A percentile compares a stretch with the other conserved stretches of the same genome.
Conservation (phyloP, 2,113 vertebrate species). For the Grammomys dolichurus region DNA sequence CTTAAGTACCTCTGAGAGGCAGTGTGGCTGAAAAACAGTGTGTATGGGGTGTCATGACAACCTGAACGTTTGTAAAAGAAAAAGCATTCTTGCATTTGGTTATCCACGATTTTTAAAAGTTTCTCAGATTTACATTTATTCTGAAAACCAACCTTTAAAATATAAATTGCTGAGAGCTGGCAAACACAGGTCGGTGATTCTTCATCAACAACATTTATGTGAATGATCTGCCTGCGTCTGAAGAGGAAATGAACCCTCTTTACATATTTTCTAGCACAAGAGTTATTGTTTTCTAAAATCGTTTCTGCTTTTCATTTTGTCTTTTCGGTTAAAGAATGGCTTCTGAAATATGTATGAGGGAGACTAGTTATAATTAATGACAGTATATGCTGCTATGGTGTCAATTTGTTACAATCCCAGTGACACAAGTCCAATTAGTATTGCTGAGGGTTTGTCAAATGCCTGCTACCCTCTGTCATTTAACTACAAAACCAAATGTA, state of each 20-base stretch:
- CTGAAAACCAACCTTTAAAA: slow-evolving; percentile 49
- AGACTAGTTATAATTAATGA: slow-evolving; percentile 59
- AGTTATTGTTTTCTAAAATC: slow-evolving; percentile 64
- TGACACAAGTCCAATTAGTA: slow-evolving; percentile 53
- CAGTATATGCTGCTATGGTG: not conserved
- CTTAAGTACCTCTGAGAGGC: not conserved
- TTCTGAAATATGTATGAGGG: slow-evolving; percentile 74
- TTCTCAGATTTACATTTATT: slow-evolving; percentile 52
- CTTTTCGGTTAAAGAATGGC: slow-evolving; percentile 34
- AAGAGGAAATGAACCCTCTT: slow-evolving; percentile 27
- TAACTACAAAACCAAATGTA: slow-evolving; percentile 37
- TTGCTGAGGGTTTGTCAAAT: slow-evolving; percentile 31
- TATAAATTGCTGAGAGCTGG: not conserved
- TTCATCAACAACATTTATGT: not conserved
- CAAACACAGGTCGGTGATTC: not conserved
- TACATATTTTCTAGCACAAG: slow-evolving; percentile 31
- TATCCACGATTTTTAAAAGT: slow-evolving; percentile 36
- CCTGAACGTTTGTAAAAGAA: not conserved
- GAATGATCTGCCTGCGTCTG: slow-evolving; percentile 39
- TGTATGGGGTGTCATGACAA: not conserved
- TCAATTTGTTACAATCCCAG: slow-evolving; percentile 48
- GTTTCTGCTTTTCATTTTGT: not conserved
- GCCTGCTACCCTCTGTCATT: slow-evolving; percentile 16
- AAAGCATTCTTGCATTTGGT: slow-evolving; percentile 25
- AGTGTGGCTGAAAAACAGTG: not conserved